Evolutionary conservation across 2,888 invertebrate genomes (phyloP), one percentile per base, ranked within the genome.

Genomic region (Enchytraeus crypticus): DNA sequence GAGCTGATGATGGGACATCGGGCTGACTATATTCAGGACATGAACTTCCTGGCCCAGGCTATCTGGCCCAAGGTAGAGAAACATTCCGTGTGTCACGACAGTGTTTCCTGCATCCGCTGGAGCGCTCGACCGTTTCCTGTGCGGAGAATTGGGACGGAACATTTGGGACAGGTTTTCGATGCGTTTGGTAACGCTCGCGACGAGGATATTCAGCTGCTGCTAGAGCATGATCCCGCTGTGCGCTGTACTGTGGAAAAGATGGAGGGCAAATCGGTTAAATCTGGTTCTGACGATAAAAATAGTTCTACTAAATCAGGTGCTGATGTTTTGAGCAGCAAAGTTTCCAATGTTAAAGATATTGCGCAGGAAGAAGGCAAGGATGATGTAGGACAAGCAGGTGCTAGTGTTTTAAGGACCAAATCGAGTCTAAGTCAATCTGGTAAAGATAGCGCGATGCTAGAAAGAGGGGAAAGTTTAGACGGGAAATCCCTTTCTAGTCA

Each of bases 151-250:
- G 63, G 65, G 21, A 60, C 61, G 4, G 63, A 66, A 45, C 64
- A 66, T 43, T 26, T 66, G 18, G 64, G 66, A 3, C 66, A 66
- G 45, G 58, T 62, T 45, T 60, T 60, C 33, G 66, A 64, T 59
- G 62, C 62, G 2, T 65, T 64, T 55, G 66, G 64, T 18, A 58
- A 58, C 32, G 60, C 59, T 4, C 53, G 65, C 5, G 56, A 62
- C n/a, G 61, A 60, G 2, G 65, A 65, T 47, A 46, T 64, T 18
- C 33, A 59, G 29, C 53, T 49, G 4, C 32, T 64, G 14, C 18
- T 45, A 26, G 60, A 60, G 32, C 21, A 29, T 27, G 26, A 21
- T 45, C 21, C 32, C 5, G 29, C 32, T 4, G 23, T 26, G 30
- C 53, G 61, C 27, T 63, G 63, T 46, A 59, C 62, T 3, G 5